Percentiles rank a stretch among this genome's conserved stretches.
phyloP scores from a whole-genome alignment of 1,140 invertebrate species.

The honey bee (Apis mellifera) region Amel_HAv3.1 CM009931.2:7903001-7903500 shows the following conservation, averaged over 20 bases:
- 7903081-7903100: constrained; percentile 48
- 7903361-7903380: constrained; percentile 57
- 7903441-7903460: not conserved
- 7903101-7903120: constrained; percentile 55
- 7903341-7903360: constrained; percentile 55
- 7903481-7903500: not conserved
- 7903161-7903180: constrained; percentile 64
- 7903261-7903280: constrained; percentile 65
- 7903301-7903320: constrained; percentile 64
- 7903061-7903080: not conserved
- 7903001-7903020: not conserved
- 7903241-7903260: constrained; percentile 65
- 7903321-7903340: constrained; percentile 66
- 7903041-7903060: not conserved
- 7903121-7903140: constrained; percentile 61
- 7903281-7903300: constrained; percentile 66
- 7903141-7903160: constrained; percentile 40
- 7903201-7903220: constrained; percentile 60
- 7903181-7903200: constrained; percentile 62
- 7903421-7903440: not conserved
- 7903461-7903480: constrained; percentile 1
- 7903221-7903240: constrained; percentile 60
- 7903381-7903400: constrained; percentile 60
- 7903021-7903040: not conserved
- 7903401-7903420: constrained; percentile 51